Evolutionary conservation across 2,113 vertebrate species (phyloP), one percentile per base, ranked within the genome.

Genomic region (Nothoprocta perdicaria): DNA sequence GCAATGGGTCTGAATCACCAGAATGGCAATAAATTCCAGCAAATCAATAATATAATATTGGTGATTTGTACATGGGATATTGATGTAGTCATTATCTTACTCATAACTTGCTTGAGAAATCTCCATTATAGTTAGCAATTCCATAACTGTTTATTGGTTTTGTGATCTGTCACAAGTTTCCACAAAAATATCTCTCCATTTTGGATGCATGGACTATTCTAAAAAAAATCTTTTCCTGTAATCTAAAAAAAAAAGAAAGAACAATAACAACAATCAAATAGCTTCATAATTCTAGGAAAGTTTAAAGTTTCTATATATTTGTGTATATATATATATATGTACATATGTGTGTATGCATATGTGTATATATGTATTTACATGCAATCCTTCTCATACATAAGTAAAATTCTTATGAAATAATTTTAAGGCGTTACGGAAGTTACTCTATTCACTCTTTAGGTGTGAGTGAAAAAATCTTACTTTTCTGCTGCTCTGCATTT

Each of bases 21-120:
- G 71, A 91, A 92, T 27, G 75, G 19, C 26, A 71, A 78, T 95
- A 93, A 78, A 81, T 79, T 73, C 75, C 69, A 53, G 72, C 26
- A 94, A 93, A 90, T 93, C 91, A 85, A 87, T 94, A 88, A 84
- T 58, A 71, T 81, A 90, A 74, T 95, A 86, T 62, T 73, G 15
- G n/a, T 86, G 77, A 81, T 92, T 94, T 94, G 86, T 86, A 61
- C 71, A 45, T 62, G 50, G 69, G 86, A 79, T 84, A 75, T 86
- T 55, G 80, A 76, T 72, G 67, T 71, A 73, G 63, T 22, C n/a
- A 62, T 86, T 93, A 65, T 9, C 14, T 86, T 84, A 78, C 31
- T 92, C 72, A 57, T 76, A 88, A 43, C 14, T 78, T 55, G 63
- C 45, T 88, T 79, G 66, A 76, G 66, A 89, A 81, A 88, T 41